A percentile compares a stretch with the other conserved stretches of the same genome.
These are phyloP conservation scores for Metacarcinus magister DNA, from an alignment of 2,888 invertebrate species.

Conservation along the genomic window DNA sequence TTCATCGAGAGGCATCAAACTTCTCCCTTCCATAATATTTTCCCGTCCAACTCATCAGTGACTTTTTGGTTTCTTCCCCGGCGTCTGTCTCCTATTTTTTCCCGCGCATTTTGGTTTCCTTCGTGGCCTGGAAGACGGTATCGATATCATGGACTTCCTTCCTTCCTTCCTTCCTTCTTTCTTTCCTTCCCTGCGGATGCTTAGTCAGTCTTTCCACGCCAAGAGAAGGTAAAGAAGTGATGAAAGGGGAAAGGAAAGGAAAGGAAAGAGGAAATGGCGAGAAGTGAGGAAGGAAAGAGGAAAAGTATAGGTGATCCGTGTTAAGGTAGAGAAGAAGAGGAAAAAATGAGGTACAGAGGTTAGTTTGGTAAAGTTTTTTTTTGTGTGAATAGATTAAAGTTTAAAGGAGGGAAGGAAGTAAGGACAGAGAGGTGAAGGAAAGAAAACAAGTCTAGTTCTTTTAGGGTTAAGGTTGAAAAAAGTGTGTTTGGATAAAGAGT, in stretches of 20 bases:
- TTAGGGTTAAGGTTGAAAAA: not conserved
- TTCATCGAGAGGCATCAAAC: not conserved
- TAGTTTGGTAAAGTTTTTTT: not conserved
- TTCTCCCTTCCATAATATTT: conserved; percentile 41
- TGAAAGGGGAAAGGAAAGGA: not conserved
- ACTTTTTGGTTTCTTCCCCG: not conserved
- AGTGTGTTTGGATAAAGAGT: not conserved
- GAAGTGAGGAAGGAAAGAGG: not conserved
- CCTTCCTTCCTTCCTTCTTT: not conserved
- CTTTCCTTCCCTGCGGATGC: not conserved
- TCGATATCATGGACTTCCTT: not conserved
- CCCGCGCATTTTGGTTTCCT: not conserved
- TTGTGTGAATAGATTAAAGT: not conserved
- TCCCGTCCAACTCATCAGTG: not conserved
- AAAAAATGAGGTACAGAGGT: not conserved
- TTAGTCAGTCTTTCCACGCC: not conserved
- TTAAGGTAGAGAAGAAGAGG: not conserved
- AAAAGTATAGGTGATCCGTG: not conserved
- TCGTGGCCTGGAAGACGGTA: not conserved
- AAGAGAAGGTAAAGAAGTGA: not conserved
- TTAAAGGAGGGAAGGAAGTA: not conserved
- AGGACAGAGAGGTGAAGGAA: not conserved
- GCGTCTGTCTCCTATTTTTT: not conserved
- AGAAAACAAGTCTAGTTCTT: not conserved
- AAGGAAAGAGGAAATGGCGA: not conserved